Conservation (phyloP, 2,797 vertebrate genomes). For the Anolis apletophallus region DNA sequence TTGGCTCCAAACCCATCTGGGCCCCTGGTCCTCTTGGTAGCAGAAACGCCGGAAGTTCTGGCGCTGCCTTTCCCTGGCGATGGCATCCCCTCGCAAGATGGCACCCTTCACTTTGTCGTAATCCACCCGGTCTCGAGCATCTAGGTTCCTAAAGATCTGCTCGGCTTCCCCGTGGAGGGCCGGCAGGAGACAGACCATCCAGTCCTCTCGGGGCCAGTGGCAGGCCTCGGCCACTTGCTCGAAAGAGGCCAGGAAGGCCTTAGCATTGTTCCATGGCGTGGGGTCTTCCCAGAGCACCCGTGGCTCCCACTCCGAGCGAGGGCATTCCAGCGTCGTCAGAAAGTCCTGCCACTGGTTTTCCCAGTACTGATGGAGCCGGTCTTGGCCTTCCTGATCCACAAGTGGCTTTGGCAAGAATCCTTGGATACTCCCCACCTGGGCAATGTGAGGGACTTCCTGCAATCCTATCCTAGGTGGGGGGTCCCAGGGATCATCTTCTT, state of each 20-base stretch:
- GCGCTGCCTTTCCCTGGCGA: constrained; percentile 28
- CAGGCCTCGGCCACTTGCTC: constrained; percentile 38
- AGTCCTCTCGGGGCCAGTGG: constrained; percentile 39
- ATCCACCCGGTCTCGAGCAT: constrained; percentile 24
- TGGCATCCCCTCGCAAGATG: constrained; percentile 30
- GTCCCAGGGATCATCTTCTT: neutral
- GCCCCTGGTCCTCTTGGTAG: constrained; percentile 57
- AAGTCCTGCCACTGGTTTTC: constrained; percentile 40
- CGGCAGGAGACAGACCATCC: constrained; percentile 33
- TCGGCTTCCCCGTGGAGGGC: constrained; percentile 28
- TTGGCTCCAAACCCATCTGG: constrained; percentile 47
- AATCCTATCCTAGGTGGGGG: neutral
- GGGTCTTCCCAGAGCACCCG: neutral
- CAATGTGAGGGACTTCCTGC: neutral
- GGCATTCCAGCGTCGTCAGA: constrained; percentile 18
- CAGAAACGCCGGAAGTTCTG: constrained; percentile 63
- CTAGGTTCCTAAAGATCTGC: constrained; percentile 34
- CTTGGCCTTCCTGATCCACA: neutral
- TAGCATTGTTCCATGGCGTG: constrained; percentile 18
- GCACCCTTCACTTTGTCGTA: constrained; percentile 34
- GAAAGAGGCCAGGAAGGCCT: constrained; percentile 28
- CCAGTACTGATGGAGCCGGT: constrained; percentile 18
- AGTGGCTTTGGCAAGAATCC: neutral
- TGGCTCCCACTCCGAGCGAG: neutral
- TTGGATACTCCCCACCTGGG: neutral